These are phyloP conservation scores for Phrynosoma platyrhinos DNA, from an alignment of 2,113 vertebrate species.

Conservation along the genomic window DNA sequence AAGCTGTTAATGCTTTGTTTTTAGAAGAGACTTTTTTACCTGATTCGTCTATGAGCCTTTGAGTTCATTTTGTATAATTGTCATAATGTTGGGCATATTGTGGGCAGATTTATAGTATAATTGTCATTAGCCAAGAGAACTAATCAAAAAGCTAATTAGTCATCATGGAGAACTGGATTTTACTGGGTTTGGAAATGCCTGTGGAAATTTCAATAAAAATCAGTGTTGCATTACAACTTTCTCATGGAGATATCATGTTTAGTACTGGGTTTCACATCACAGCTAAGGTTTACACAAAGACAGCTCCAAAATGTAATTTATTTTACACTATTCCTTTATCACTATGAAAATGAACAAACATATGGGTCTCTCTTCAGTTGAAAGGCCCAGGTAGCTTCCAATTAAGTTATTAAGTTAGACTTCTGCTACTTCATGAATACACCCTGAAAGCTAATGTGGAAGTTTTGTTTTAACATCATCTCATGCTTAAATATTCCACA, in stretches of 20 bases:
- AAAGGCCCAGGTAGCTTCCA: not conserved
- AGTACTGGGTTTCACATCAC: slow-evolving; percentile 1
- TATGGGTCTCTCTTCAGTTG: not conserved
- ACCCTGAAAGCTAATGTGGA: slow-evolving; percentile 7
- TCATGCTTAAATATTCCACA: slow-evolving; percentile 23
- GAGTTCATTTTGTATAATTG: not conserved
- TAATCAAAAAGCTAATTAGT: too few relatives aligned
- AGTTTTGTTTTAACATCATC: slow-evolving; percentile 42
- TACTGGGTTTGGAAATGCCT: not conserved
- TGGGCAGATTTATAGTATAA: too few relatives aligned
- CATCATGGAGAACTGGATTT: not conserved
- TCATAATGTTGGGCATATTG: too few relatives aligned
- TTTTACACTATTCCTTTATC: slow-evolving; percentile 26
- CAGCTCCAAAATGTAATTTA: slow-evolving; percentile 23
- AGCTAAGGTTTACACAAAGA: not conserved
- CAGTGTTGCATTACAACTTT: not conserved
- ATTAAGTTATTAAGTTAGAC: slow-evolving; percentile 24
- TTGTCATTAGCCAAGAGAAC: not conserved
- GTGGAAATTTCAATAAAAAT: slow-evolving; percentile 6
- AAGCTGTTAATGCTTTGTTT: not conserved
- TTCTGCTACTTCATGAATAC: slow-evolving; percentile 35
- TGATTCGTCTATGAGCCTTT: not conserved
- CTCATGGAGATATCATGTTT: not conserved
- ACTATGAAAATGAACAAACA: not conserved
- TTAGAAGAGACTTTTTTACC: not conserved